Percentiles rank a stretch among this genome's conserved stretches.
Evolutionary conservation across 2,113 vertebrate species (phyloP).

Genomic region (Chiloscyllium plagiosum): DNA sequence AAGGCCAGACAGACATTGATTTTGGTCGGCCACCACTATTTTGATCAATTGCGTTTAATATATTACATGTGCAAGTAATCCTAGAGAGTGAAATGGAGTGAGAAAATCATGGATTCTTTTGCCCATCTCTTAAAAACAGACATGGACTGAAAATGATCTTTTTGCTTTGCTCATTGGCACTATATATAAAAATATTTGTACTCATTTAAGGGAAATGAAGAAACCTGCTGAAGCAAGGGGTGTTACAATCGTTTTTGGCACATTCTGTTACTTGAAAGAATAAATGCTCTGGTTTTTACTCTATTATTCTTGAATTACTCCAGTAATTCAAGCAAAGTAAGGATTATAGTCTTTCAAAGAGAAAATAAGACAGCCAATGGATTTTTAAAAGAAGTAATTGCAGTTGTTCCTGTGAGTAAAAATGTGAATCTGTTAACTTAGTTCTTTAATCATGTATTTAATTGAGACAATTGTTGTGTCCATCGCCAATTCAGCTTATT

Average conservation of each 20-base stretch:
- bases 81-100: not conserved
- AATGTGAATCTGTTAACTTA: not conserved
- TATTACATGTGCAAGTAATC: not conserved
- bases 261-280: not conserved
- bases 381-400: not conserved
- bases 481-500: not conserved
- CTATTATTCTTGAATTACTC: too few relatives aligned
- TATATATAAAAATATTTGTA: not conserved
- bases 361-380: not conserved
- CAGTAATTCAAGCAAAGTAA: not conserved
- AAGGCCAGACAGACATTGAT: not conserved
- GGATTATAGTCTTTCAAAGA: not conserved
- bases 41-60: conserved; percentile 11
- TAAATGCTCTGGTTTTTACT: not conserved
- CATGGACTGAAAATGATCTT: not conserved
- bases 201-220: not conserved
- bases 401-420: not conserved
- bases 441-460: not conserved
- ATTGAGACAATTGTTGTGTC: not conserved
- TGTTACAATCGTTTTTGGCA: not conserved
- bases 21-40: not conserved
- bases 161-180: not conserved
- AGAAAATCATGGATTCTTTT: not conserved
- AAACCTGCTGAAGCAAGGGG: too few relatives aligned
- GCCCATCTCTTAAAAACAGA: not conserved